Base-by-base conservation (phyloP, 1,140 invertebrate species). In the Hylaeus volcanicus region DNA sequence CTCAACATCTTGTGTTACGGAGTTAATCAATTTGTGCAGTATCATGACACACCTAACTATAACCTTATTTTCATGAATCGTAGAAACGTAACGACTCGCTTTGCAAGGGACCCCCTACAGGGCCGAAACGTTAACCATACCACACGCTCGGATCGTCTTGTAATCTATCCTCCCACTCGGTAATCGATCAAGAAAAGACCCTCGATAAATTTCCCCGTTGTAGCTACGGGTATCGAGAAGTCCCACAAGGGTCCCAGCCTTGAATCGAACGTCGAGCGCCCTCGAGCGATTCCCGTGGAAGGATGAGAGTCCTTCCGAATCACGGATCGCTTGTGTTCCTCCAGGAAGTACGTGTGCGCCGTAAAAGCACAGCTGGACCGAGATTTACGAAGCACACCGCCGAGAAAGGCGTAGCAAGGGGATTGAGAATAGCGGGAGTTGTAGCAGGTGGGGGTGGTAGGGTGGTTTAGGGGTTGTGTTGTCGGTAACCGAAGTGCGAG, bases 341-440 rank as follows among this genome's bases (percentile, higher is more conserved):
- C 58, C 77, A 79, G 81, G 63, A 82, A 86, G 53, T 83, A 79
- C 76, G 70, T 64, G 82, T 78, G 81, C 82, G 81, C 74, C 84
- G 86, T 89, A 91, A 90, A 26, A 90, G 82, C 88, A 88, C 90
- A 90, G 86, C 86, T 90, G 89, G 82, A 61, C 79, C 86, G 83
- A 89, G 88, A 91, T 91, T 90, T 91, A 90, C 83, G 84, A 74
- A 86, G 76, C 86, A 61, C 81, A 79, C 74, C 80, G 58, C 78
- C 81, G 84, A 78, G 80, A 60, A 79, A 86, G 65, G 69, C 66
- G 75, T 74, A 82, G 65, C 66, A 70, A 65, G 74, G 66, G 79
- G 74, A 82, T 80, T 48, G 80, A 78, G 75, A 71, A 71, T 43
- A 53, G 51, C 74, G 2, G 63, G 61, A 77, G 70, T 60, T 70